Evolutionary conservation across 2,113 vertebrate species (phyloP).

Genomic region (Verasper variegatus): DNA sequence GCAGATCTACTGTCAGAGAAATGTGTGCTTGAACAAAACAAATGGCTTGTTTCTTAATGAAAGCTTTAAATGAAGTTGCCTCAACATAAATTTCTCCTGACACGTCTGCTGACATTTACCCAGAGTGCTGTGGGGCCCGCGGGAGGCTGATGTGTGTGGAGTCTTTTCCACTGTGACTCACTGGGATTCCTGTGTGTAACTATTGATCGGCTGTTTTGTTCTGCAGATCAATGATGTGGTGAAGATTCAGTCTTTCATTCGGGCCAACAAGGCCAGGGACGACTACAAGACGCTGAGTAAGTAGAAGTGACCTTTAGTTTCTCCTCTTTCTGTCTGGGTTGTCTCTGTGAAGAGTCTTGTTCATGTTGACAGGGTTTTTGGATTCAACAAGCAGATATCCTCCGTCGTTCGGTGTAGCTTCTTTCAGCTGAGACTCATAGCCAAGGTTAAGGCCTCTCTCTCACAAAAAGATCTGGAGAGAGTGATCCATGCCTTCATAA

Average conservation of each 20-base stretch:
- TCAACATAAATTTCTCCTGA: neutral
- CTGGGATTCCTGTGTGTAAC: slow-evolving; percentile 14
- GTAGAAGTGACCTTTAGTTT: slow-evolving; percentile 54
- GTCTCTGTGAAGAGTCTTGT: too few relatives aligned
- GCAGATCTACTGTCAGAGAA: slow-evolving; percentile 4
- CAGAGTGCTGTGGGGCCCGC: neutral
- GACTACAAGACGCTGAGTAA: slow-evolving; percentile 99
- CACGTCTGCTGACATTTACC: slow-evolving; percentile 23
- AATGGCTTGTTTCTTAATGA: slow-evolving; percentile 18
- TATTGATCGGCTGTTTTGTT: slow-evolving; percentile 44
- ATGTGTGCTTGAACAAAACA: neutral
- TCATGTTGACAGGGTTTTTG: too few relatives aligned
- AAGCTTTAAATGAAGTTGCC: slow-evolving; percentile 29
- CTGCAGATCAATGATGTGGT: slow-evolving; percentile 91
- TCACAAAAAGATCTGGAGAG: too few relatives aligned
- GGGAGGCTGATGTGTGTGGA: slow-evolving; percentile 29
- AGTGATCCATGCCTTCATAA: too few relatives aligned
- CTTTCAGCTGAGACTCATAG: too few relatives aligned
- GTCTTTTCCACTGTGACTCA: slow-evolving; percentile 18
- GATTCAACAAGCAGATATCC: too few relatives aligned
- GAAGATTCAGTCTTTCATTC: slow-evolving; percentile 98
- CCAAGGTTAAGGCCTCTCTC: too few relatives aligned
- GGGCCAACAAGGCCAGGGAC: slow-evolving; percentile 97
- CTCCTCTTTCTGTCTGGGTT: neutral
- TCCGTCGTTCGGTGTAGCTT: too few relatives aligned